These are phyloP conservation scores for Phalacrocorax brasilianus DNA, from an alignment of 2,113 vertebrate species.

Conservation along the genomic window DNA sequence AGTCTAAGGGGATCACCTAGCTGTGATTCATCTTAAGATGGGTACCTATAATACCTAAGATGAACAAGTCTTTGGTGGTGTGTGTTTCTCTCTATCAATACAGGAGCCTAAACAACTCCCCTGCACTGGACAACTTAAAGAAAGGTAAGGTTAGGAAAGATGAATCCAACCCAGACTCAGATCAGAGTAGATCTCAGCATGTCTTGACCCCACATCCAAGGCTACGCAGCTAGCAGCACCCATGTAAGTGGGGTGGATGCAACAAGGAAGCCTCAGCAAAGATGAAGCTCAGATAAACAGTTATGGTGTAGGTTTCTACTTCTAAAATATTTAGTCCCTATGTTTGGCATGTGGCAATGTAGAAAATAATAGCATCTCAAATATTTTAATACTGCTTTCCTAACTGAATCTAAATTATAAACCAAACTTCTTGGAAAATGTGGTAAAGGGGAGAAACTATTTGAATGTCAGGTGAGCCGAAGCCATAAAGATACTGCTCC, in stretches of 20 bases:
- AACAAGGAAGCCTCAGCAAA: not conserved
- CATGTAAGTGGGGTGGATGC: not conserved
- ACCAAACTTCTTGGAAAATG: conserved; percentile 7
- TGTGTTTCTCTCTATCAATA: not conserved
- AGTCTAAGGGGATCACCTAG: no score
- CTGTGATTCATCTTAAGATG: not conserved
- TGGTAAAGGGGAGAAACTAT: not conserved
- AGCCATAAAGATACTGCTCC: conserved; percentile 19
- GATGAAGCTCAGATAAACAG: not conserved
- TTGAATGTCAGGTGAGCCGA: conserved; percentile 8
- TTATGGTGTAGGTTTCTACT: not conserved
- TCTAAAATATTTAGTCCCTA: not conserved
- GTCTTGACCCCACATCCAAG: not conserved
- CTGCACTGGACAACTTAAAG: not conserved
- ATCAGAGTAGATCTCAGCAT: not conserved
- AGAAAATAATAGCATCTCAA: not conserved
- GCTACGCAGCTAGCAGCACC: not conserved
- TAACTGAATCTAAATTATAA: not conserved
- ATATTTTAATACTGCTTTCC: not conserved
- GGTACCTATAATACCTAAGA: not conserved
- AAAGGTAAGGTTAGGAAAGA: not conserved
- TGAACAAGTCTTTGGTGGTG: not conserved
- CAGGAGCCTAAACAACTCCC: not conserved
- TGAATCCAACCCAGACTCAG: not conserved
- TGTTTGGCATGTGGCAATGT: not conserved